Conservation (phyloP, 1,140 invertebrate genomes). For the Caenorhabditis latens region DNA sequence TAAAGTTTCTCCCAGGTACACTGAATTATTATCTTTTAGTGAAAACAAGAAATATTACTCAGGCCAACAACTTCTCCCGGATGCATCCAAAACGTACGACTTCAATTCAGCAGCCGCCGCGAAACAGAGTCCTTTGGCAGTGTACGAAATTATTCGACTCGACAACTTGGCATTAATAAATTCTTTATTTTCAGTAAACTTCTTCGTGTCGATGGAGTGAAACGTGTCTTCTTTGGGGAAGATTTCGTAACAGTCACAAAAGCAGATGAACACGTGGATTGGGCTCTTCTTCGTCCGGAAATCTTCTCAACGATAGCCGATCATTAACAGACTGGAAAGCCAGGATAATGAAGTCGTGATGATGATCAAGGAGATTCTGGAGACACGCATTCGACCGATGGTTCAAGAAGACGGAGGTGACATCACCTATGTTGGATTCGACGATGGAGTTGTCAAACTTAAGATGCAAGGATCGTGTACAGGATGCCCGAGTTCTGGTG, state of each 20-base stretch:
- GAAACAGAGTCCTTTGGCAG: conserved; percentile 88
- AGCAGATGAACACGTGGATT: conserved; percentile 88
- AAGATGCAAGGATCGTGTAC: conserved; percentile 91
- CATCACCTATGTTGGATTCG: conserved; percentile 88
- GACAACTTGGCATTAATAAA: not conserved
- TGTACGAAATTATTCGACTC: conserved; percentile 39
- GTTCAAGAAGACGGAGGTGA: conserved; percentile 99
- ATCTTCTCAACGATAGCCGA: conserved; percentile 99
- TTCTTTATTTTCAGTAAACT: conserved; percentile 85
- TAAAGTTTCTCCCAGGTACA: conserved; percentile 95
- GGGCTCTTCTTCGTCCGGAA: conserved; percentile 93
- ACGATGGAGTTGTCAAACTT: conserved; percentile 88
- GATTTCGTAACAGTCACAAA: conserved; percentile 97
- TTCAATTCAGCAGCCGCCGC: conserved; percentile 88
- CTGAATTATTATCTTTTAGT: conserved; percentile 77
- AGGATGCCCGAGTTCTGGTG: conserved; percentile 95
- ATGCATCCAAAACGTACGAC: conserved; percentile 90
- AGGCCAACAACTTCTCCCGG: conserved; percentile 81
- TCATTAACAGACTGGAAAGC: conserved; percentile 94
- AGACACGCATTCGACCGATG: conserved; percentile 95
- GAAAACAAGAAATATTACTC: not conserved
- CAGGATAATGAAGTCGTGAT: conserved; percentile 94
- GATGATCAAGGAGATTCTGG: conserved; percentile 98
- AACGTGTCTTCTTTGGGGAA: conserved; percentile 92
- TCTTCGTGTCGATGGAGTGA: conserved; percentile 95